These are phyloP conservation scores for Aproaerema taeniolella DNA, from an alignment of 2,888 invertebrate species.

Conservation along the genomic window DNA sequence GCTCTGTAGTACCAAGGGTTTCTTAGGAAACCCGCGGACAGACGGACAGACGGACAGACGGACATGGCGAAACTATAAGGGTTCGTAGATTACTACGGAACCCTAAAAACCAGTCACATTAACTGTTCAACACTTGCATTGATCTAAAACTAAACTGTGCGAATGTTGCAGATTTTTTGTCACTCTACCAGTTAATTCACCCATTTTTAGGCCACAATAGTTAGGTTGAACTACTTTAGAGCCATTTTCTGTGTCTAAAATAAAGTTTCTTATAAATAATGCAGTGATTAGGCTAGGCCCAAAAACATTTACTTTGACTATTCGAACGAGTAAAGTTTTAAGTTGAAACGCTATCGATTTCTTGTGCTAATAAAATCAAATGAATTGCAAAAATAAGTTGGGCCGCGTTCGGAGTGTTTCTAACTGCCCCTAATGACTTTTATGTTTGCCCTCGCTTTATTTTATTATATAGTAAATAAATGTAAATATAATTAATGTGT, in stretches of 20 bases:
- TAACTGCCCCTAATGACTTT: background rate
- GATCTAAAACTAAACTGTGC: conserved; percentile 34
- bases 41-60: too few relatives aligned
- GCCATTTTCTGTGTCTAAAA: conserved; percentile 21
- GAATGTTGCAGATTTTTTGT: conserved; percentile 34
- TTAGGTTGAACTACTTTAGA: conserved; percentile 30
- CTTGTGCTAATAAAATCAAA: conserved; percentile 39
- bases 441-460: too few relatives aligned
- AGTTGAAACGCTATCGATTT: conserved; percentile 27
- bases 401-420: background rate
- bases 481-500: too few relatives aligned
- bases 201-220: conserved; percentile 63
- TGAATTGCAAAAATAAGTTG: background rate
- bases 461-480: too few relatives aligned
- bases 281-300: conserved; percentile 24
- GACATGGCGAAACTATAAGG: too few relatives aligned
- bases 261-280: conserved; percentile 45
- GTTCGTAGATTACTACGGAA: too few relatives aligned
- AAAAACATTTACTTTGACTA: conserved; percentile 38
- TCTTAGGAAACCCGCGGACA: too few relatives aligned
- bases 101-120: conserved; percentile 30
- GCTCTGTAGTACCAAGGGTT: too few relatives aligned
- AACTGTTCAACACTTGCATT: conserved; percentile 36
- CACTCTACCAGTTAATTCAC: conserved; percentile 30
- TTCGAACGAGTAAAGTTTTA: background rate